Conservation (phyloP, 2,113 vertebrate species). For the Protobothrops flavoviridis region DNA sequence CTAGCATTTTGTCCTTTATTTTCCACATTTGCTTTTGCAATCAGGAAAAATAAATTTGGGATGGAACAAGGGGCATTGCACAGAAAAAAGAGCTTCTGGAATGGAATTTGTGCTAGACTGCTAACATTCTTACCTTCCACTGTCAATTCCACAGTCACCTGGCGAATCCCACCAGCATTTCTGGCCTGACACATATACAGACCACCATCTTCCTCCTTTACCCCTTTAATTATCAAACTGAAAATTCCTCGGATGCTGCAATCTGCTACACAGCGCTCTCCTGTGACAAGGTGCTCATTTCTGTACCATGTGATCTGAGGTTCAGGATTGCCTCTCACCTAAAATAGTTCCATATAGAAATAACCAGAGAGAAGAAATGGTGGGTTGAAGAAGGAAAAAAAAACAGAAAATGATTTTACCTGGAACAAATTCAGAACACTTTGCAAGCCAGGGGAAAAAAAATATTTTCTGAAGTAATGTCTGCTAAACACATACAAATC, state of each 20-base stretch:
- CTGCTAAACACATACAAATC: conserved; percentile 56
- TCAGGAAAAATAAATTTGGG: background rate
- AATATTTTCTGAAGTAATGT: conserved; percentile 47
- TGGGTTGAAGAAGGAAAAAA: conserved; percentile 7
- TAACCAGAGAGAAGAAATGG: background rate
- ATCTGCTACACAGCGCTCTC: conserved; percentile 70
- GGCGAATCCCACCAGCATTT: conserved; percentile 81
- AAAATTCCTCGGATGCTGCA: conserved; percentile 79
- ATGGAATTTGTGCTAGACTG: background rate
- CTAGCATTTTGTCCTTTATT: background rate
- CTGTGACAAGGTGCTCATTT: conserved; percentile 77
- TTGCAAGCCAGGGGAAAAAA: conserved; percentile 56
- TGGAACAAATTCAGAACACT: conserved; percentile 57
- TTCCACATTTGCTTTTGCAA: background rate
- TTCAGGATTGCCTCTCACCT: conserved; percentile 88
- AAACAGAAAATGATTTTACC: conserved; percentile 45
- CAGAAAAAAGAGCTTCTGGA: background rate
- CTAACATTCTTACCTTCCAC: conserved; percentile 77
- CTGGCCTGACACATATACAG: conserved; percentile 87
- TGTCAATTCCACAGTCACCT: conserved; percentile 87
- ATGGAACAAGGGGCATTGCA: background rate
- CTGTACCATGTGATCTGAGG: conserved; percentile 87
- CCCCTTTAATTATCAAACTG: conserved; percentile 78
- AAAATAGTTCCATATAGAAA: conserved; percentile 34
- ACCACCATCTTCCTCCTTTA: conserved; percentile 77